These are phyloP conservation scores for Oscheius myriophilus DNA, from an alignment of 2,888 invertebrate genomes.

Conservation along the genomic window DNA sequence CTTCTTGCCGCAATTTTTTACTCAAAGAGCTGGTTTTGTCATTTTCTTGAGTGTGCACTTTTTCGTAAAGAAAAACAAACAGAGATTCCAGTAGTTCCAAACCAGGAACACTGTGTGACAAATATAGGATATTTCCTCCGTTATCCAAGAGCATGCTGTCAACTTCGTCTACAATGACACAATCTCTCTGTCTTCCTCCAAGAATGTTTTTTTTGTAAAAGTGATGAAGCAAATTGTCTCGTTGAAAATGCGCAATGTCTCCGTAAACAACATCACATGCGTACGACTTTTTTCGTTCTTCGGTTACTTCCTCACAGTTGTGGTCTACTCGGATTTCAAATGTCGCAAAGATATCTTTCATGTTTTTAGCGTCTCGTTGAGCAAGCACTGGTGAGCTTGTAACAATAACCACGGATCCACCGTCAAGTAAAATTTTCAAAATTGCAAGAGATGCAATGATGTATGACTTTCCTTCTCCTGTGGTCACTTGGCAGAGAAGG, in stretches of 20 bases:
- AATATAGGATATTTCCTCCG: conserved; percentile 71
- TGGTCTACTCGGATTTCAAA: conserved; percentile 66
- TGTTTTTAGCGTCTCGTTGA: conserved; percentile 59
- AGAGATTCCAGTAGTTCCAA: conserved; percentile 70
- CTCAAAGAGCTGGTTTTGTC: not conserved
- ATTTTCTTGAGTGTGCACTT: conserved; percentile 47
- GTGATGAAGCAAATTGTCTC: conserved; percentile 68
- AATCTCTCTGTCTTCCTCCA: conserved; percentile 60
- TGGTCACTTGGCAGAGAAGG: conserved; percentile 20
- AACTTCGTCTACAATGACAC: conserved; percentile 72
- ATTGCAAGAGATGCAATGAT: conserved; percentile 26
- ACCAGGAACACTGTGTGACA: conserved; percentile 71
- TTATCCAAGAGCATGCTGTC: conserved; percentile 73
- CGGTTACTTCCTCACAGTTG: conserved; percentile 59
- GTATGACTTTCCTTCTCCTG: conserved; percentile 29
- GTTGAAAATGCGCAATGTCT: conserved; percentile 69
- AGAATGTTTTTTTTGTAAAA: conserved; percentile 70
- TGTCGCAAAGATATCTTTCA: conserved; percentile 47
- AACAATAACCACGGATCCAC: conserved; percentile 65
- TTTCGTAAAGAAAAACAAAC: conserved; percentile 69
- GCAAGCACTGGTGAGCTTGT: conserved; percentile 71
- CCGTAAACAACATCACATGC: conserved; percentile 71
- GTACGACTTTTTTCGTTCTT: conserved; percentile 59
- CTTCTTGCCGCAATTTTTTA: conserved; percentile 5
- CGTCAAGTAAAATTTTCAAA: conserved; percentile 1